phyloP scores from a whole-genome alignment of 2,797 vertebrate species.

The Hipposideros larvatus region DNA sequence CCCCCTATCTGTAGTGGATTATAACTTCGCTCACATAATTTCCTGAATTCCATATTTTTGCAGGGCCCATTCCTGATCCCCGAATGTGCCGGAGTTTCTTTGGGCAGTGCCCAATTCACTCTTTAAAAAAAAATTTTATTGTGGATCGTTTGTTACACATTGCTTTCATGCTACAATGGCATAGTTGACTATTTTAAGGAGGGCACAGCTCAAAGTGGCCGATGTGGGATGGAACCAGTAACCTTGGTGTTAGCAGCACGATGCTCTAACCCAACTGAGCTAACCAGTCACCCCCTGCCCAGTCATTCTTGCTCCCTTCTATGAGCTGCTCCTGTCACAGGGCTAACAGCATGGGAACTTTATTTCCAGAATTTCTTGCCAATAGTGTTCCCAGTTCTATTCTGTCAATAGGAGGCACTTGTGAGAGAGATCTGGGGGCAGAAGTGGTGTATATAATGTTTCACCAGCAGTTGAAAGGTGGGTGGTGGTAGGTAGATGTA shows the following conservation, averaged over 20 bases:
- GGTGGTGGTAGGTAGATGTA: too few species aligned
- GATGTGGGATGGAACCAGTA: too few species aligned
- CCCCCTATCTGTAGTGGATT: neutral
- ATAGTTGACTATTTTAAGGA: too few species aligned
- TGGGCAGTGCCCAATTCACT: neutral
- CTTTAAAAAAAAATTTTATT: too few species aligned
- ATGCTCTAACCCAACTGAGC: too few species aligned
- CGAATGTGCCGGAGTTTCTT: neutral
- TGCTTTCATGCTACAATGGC: too few species aligned
- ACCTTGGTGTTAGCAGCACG: too few species aligned
- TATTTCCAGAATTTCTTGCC: neutral
- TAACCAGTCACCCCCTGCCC: neutral
- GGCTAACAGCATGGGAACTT: neutral
- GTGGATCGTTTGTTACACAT: too few species aligned
- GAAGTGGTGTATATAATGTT: neutral
- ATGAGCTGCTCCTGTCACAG: neutral
- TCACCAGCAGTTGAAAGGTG: neutral
- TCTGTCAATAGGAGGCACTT: neutral
- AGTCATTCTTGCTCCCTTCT: neutral
- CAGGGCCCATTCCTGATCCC: neutral
- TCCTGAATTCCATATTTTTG: neutral
- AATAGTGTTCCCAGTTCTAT: neutral
- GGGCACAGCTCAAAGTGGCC: too few species aligned
- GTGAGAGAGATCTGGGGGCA: neutral
- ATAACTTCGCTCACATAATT: neutral